phyloP scores from a whole-genome alignment of 2,888 invertebrate species.

The Ophion obscuratus region DNA sequence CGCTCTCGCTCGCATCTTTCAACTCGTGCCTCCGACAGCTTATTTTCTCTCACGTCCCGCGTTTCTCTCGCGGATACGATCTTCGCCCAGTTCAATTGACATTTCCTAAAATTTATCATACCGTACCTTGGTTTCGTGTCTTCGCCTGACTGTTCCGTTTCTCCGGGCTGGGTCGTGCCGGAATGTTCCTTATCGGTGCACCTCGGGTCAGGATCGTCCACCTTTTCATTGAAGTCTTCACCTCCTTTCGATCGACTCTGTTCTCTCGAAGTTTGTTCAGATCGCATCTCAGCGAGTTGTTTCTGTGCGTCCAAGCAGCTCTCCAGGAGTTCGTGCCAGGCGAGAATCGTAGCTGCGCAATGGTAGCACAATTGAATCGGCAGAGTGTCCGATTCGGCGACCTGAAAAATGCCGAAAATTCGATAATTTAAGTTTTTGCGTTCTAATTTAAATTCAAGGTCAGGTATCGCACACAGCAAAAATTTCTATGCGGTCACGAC shows the following conservation, averaged over 20 bases:
- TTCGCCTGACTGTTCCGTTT: constrained; percentile 5
- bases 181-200: constrained; percentile 6
- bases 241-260: not conserved
- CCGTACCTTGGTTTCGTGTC: constrained; percentile 45
- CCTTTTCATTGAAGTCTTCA: constrained; percentile 12
- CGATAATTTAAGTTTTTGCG: not conserved
- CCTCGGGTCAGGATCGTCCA: constrained; percentile 19
- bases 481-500: not conserved
- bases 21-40: not conserved
- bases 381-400: constrained; percentile 85
- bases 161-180: not conserved
- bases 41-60: not conserved
- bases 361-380: constrained; percentile 88
- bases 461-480: not conserved
- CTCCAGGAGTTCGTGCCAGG: constrained; percentile 87
- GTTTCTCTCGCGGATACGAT: not conserved
- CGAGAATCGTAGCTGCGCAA: constrained; percentile 87
- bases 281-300: constrained; percentile 71
- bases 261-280: constrained; percentile 65
- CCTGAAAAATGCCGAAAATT: constrained; percentile 79
- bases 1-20: not conserved
- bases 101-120: constrained; percentile 9
- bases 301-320: constrained; percentile 86
- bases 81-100: not conserved
- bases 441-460: not conserved